phyloP scores from a whole-genome alignment of 2,797 vertebrate genomes.

The Alectoris magna region DNA sequence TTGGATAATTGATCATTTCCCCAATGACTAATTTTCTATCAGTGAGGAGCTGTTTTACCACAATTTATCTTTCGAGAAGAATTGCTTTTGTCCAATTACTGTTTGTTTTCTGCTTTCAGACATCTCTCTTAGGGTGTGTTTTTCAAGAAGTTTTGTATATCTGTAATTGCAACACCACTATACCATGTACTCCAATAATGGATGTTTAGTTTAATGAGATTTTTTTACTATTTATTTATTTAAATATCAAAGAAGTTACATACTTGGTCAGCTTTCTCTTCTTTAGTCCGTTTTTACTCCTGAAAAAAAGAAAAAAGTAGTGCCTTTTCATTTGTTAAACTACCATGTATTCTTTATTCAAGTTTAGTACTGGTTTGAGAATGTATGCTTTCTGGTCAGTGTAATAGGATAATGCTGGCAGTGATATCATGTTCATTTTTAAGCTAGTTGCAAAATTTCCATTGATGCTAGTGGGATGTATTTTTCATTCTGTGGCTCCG shows the following conservation, averaged over 20 bases:
- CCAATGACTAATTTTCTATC: constrained; percentile 41
- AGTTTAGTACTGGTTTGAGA: not conserved
- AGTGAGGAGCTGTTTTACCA: constrained; percentile 7
- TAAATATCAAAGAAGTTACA: constrained; percentile 48
- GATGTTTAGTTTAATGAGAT: not conserved
- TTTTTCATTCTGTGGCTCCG: not conserved
- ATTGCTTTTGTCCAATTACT: not conserved
- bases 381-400: not conserved
- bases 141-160: not conserved
- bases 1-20: constrained; percentile 56
- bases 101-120: not conserved
- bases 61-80: not conserved
- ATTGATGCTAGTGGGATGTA: accelerated
- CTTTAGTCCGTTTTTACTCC: constrained; percentile 98
- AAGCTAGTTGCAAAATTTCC: not conserved
- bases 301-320: constrained; percentile 73
- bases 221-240: not conserved
- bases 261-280: constrained; percentile 98
- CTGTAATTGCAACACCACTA: not conserved
- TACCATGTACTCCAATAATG: not conserved
- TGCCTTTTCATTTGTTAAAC: not conserved
- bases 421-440: not conserved
- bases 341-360: not conserved
- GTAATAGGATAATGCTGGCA: not conserved
- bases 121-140: not conserved